Conservation (phyloP, 1,140 invertebrate genomes). For the Diprion similis region DNA sequence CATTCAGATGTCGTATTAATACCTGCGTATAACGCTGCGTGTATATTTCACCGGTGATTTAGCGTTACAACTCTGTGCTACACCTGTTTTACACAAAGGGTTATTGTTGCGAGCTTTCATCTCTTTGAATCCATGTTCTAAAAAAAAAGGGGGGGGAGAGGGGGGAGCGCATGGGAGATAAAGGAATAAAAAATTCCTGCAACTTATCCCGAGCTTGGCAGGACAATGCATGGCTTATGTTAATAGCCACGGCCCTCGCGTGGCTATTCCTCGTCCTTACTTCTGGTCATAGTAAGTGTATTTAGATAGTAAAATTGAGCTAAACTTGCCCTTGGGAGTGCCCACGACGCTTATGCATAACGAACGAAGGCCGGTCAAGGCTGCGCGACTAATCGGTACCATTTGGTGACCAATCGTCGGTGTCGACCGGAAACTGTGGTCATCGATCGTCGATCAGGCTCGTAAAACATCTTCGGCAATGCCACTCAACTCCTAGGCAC, state of each 20-base stretch:
- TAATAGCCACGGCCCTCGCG: slow-evolving; percentile 32
- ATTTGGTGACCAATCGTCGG: neutral
- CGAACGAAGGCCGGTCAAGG: neutral
- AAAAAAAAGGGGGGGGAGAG: slow-evolving; percentile 2
- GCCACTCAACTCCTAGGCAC: too few relatives aligned
- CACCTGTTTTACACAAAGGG: neutral
- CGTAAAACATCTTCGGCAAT: too few relatives aligned
- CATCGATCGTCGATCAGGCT: too few relatives aligned
- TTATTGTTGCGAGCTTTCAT: neutral
- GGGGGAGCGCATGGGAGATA: too few relatives aligned
- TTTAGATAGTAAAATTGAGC: slow-evolving; percentile 7
- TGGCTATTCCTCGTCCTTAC: neutral
- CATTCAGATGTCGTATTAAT: too few relatives aligned
- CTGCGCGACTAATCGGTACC: neutral
- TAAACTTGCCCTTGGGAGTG: slow-evolving; percentile 35
- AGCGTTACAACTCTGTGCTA: neutral
- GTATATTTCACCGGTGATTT: too few relatives aligned
- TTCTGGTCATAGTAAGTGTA: neutral
- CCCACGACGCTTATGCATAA: slow-evolving; percentile 15
- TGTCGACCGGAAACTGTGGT: neutral
- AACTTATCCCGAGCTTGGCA: slow-evolving; percentile 27
- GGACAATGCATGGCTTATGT: slow-evolving; percentile 50
- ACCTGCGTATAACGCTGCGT: too few relatives aligned
- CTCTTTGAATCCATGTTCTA: neutral
- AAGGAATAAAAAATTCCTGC: neutral